These are phyloP conservation scores for Typhlichthys eigenmanni DNA, from an alignment of 2,797 vertebrate species.

Conservation along the genomic window DNA sequence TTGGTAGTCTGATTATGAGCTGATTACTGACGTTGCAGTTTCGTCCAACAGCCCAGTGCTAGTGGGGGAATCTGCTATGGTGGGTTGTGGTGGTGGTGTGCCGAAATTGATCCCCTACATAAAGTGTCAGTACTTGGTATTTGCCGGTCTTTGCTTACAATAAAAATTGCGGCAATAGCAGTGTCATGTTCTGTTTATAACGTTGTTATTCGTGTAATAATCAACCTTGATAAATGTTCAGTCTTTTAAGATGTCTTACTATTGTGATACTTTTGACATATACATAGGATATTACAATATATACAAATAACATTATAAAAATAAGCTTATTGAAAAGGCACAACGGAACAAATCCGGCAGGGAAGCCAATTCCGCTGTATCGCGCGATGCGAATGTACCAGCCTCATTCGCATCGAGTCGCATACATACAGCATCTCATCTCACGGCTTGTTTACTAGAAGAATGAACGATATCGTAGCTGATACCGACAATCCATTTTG, in stretches of 20 bases:
- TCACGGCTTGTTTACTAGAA: neutral
- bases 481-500: conserved; percentile 12
- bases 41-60: neutral
- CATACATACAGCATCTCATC: conserved; percentile 1
- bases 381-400: conserved; percentile 10
- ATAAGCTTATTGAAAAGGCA: neutral
- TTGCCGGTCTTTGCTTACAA: neutral
- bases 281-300: neutral
- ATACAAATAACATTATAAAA: neutral
- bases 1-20: too few relatives aligned
- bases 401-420: conserved; percentile 14
- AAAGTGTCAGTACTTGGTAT: too few relatives aligned
- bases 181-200: too few relatives aligned
- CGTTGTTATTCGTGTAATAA: too few relatives aligned
- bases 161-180: too few relatives aligned
- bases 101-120: neutral
- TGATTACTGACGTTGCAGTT: too few relatives aligned
- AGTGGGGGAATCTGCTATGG: neutral
- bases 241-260: too few relatives aligned
- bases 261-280: too few relatives aligned
- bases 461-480: conserved; percentile 14
- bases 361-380: conserved; percentile 26
- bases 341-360: conserved; percentile 44
- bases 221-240: too few relatives aligned
- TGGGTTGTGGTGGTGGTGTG: neutral